These are phyloP conservation scores for Brenthis daphne DNA, from an alignment of 2,888 invertebrate species.

Conservation along the genomic window DNA sequence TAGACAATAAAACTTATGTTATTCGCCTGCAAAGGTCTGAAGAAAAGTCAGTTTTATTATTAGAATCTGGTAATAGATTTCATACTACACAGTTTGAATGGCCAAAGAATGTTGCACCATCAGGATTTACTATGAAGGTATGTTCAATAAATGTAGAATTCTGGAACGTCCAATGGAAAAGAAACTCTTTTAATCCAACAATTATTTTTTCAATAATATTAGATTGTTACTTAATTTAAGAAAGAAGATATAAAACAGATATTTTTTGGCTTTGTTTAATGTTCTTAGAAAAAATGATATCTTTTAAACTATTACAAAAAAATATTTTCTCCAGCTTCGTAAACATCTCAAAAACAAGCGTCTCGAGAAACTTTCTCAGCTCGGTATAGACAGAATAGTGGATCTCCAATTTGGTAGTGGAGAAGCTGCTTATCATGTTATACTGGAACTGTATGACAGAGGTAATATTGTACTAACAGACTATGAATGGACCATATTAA, in stretches of 20 bases:
- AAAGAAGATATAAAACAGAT: no score
- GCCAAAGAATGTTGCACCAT: conserved; percentile 98
- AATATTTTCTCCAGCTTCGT: conserved; percentile 85
- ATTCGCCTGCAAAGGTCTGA: conserved; percentile 93
- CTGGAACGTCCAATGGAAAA: no score
- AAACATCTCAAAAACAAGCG: conserved; percentile 98
- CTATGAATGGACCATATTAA: conserved; percentile 92
- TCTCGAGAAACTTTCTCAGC: conserved; percentile 90
- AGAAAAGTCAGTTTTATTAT: conserved; percentile 91
- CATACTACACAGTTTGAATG: conserved; percentile 98
- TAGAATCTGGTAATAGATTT: conserved; percentile 97
- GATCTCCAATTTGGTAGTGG: conserved; percentile 97
- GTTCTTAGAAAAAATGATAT: neutral
- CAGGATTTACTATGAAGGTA: conserved; percentile 99
- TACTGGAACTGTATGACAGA: conserved; percentile 96
- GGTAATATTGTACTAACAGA: conserved; percentile 98
- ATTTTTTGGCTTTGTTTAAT: no score
- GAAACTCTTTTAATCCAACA: no score
- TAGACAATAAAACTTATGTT: conserved; percentile 97
- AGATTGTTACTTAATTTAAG: no score
- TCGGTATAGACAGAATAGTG: conserved; percentile 96
- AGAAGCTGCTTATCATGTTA: conserved; percentile 96
- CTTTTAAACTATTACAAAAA: neutral
- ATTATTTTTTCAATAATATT: no score
- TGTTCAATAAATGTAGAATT: conserved; percentile 4